Conservation (phyloP, 2,113 vertebrate species). For the Vulpes ferrilata region DNA sequence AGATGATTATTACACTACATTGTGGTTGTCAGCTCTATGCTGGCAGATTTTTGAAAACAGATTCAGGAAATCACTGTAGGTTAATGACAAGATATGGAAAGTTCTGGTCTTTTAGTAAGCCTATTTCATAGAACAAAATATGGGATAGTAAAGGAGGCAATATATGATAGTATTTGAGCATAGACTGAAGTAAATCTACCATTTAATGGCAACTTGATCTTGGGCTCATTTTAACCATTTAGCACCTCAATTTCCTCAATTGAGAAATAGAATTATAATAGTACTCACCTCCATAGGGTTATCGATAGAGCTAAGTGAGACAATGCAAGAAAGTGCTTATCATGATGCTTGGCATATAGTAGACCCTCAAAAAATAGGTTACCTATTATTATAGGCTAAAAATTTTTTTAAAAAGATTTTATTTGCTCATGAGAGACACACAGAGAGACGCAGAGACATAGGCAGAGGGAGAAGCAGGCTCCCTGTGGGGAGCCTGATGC, state of each 20-base stretch:
- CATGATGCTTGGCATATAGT: background rate
- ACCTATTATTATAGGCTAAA: background rate
- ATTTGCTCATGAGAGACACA: too few relatives aligned
- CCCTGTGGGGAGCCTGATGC: too few relatives aligned
- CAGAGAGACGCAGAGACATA: too few relatives aligned
- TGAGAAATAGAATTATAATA: background rate
- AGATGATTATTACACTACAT: constrained; percentile 71
- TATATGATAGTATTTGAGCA: background rate
- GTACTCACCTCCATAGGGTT: background rate
- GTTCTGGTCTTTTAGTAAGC: constrained; percentile 47
- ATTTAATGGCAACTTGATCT: constrained; percentile 15
- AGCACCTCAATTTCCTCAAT: background rate
- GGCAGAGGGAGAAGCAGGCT: too few relatives aligned
- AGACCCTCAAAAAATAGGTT: background rate
- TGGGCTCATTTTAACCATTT: constrained; percentile 48
- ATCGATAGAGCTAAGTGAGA: background rate
- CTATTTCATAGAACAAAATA: constrained; percentile 47
- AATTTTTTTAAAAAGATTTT: background rate
- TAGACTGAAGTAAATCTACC: background rate
- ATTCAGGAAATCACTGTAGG: constrained; percentile 63
- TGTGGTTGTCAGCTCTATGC: constrained; percentile 68
- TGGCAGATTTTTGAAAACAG: constrained; percentile 76
- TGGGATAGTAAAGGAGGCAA: background rate
- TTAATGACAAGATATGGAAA: constrained; percentile 68
- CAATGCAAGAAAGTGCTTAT: background rate